Percentiles rank a stretch among this genome's conserved stretches.
phyloP scores from a whole-genome alignment of 2,888 invertebrate species.

The Crematogaster levior region DNA sequence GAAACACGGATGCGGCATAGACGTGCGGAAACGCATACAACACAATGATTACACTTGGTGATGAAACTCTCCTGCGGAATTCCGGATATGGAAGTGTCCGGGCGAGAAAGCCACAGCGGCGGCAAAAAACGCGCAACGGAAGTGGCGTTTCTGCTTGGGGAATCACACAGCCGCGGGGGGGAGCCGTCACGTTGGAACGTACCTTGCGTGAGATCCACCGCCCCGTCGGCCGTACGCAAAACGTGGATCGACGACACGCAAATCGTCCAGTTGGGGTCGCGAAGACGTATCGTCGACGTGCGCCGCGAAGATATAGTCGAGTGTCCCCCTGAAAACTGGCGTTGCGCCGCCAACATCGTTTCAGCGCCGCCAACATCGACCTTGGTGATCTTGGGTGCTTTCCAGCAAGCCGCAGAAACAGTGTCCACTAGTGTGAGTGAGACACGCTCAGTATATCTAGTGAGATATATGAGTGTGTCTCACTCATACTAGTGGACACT shows the following conservation, averaged over 20 bases:
- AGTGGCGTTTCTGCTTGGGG: too few relatives aligned
- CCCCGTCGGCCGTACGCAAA: slow-evolving; percentile 73
- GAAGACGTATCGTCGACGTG: slow-evolving; percentile 70
- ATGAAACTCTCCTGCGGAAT: not conserved
- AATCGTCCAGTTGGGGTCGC: slow-evolving; percentile 72
- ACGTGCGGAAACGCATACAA: not conserved
- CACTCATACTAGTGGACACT: too few relatives aligned
- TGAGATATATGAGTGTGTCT: too few relatives aligned
- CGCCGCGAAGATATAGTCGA: slow-evolving; percentile 62
- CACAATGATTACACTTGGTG: not conserved
- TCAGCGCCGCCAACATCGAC: slow-evolving; percentile 60
- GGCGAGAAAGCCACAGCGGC: not conserved
- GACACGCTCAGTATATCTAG: too few relatives aligned
- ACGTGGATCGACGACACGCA: slow-evolving; percentile 75
- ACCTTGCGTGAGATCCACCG: slow-evolving; percentile 58
- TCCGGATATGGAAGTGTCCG: slow-evolving; percentile 25
- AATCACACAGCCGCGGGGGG: not conserved
- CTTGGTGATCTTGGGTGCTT: too few relatives aligned
- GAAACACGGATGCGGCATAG: not conserved
- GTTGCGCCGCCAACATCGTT: too few relatives aligned
- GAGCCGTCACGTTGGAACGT: not conserved
- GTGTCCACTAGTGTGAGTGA: too few relatives aligned
- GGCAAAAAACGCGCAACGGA: not conserved
- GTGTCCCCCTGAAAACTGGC: slow-evolving; percentile 33
- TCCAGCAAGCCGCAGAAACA: too few relatives aligned